These are phyloP conservation scores for Tholera decimalis DNA, from an alignment of 2,888 invertebrate species.

Conservation along the genomic window DNA sequence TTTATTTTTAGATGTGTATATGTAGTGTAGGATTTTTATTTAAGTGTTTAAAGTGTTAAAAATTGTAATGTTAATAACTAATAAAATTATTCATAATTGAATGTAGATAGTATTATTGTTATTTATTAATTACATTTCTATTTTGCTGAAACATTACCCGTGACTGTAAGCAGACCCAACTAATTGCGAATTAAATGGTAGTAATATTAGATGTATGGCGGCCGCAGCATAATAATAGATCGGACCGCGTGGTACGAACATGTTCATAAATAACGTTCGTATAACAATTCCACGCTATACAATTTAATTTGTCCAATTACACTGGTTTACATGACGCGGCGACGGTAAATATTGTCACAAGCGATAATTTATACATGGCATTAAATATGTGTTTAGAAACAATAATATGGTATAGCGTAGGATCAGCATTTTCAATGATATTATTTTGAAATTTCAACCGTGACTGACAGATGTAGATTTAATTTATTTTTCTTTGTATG, in stretches of 20 bases:
- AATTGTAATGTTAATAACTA: no score
- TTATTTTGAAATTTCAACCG: not conserved
- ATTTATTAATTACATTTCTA: not conserved
- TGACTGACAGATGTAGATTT: not conserved
- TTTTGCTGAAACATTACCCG: slow-evolving; percentile 1
- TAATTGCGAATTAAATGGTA: slow-evolving; percentile 37
- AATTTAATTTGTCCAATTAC: slow-evolving; percentile 60
- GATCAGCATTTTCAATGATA: not conserved
- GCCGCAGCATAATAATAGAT: slow-evolving; percentile 46
- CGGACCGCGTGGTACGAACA: slow-evolving; percentile 41
- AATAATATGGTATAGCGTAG: slow-evolving; percentile 19
- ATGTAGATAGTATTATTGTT: not conserved
- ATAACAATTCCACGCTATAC: slow-evolving; percentile 57
- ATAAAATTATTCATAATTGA: not conserved
- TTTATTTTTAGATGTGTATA: no score
- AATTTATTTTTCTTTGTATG: no score
- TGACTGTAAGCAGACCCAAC: not conserved
- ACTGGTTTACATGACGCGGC: slow-evolving; percentile 53
- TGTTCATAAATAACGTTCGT: slow-evolving; percentile 58
- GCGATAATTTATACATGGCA: slow-evolving; percentile 44
- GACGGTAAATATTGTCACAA: slow-evolving; percentile 49
- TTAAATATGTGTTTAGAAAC: slow-evolving; percentile 46
- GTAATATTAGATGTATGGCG: slow-evolving; percentile 41
- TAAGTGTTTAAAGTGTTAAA: no score
- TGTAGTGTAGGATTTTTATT: no score